These are phyloP conservation scores for Cepaea nemoralis DNA, from an alignment of 1,140 invertebrate genomes.

Conservation along the genomic window DNA sequence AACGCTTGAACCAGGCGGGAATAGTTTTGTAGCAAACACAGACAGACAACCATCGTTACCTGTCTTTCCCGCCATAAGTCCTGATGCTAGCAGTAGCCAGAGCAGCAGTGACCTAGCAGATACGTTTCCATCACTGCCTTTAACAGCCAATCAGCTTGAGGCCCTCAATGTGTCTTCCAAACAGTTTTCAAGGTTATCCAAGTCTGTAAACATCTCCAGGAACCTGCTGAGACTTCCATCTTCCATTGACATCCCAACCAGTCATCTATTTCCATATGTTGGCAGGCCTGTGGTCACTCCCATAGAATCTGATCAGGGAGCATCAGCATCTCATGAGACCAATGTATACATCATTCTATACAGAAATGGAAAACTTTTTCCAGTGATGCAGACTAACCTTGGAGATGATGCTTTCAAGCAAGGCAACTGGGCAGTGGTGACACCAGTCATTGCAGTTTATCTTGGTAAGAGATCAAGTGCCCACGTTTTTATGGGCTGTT, in stretches of 20 bases:
- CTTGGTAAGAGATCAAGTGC: too few species aligned
- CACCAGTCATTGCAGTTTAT: slow-evolving; percentile 56
- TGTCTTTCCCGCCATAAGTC: neutral
- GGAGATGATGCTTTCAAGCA: slow-evolving; percentile 53
- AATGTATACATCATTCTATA: slow-evolving; percentile 66
- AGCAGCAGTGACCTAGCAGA: too few species aligned
- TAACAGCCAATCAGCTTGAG: neutral
- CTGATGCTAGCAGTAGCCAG: slow-evolving; percentile 1
- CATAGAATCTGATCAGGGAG: neutral
- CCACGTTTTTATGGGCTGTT: too few species aligned
- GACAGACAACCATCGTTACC: neutral
- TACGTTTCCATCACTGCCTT: neutral
- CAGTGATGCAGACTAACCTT: slow-evolving; percentile 47
- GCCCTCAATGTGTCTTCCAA: slow-evolving; percentile 22
- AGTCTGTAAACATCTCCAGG: slow-evolving; percentile 18
- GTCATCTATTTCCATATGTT: slow-evolving; percentile 9
- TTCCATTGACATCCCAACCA: neutral
- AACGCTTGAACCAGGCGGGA: neutral
- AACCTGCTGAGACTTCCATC: neutral
- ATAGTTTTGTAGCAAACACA: neutral
- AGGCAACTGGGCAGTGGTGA: slow-evolving; percentile 54
- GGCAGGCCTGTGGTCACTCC: neutral
- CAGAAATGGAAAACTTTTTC: slow-evolving; percentile 65
- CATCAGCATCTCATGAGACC: neutral
- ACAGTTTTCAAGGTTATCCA: slow-evolving; percentile 18